phyloP scores from a whole-genome alignment of 2,888 invertebrate genomes.

The Encarsia formosa region DNA sequence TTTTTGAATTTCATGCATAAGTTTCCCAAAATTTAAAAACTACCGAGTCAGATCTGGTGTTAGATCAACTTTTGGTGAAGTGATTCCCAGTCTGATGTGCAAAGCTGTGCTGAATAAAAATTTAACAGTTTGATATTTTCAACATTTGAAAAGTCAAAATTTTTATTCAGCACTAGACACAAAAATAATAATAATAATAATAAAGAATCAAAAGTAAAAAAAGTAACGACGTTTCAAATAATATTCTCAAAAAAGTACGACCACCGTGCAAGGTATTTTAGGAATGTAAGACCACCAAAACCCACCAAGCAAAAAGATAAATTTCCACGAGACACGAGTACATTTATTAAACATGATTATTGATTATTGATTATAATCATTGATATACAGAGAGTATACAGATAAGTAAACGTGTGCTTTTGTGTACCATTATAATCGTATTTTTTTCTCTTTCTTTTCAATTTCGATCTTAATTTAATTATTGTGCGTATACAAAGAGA shows the following conservation, averaged over 20 bases:
- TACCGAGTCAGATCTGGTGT: too few relatives aligned
- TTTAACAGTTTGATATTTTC: not conserved
- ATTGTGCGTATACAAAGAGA: too few relatives aligned
- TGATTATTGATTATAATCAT: constrained; percentile 47
- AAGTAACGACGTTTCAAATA: constrained; percentile 12
- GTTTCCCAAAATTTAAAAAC: constrained; percentile 8
- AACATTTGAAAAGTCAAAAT: not conserved
- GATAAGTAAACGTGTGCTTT: constrained; percentile 22
- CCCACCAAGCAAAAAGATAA: constrained; percentile 48
- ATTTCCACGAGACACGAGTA: constrained; percentile 51
- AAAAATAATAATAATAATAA: not conserved
- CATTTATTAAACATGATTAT: constrained; percentile 52
- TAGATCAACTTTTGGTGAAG: too few relatives aligned
- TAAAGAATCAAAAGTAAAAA: not conserved
- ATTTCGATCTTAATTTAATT: too few relatives aligned
- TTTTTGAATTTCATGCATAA: constrained; percentile 20
- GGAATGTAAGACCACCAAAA: constrained; percentile 47
- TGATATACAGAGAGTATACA: constrained; percentile 44
- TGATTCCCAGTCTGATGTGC: constrained; percentile 19
- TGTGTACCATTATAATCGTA: constrained; percentile 12
- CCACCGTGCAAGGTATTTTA: constrained; percentile 45
- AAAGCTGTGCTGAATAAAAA: constrained; percentile 9
- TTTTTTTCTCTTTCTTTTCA: not conserved
- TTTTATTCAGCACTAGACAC: not conserved
- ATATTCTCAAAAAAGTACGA: constrained; percentile 42